A percentile compares a stretch with the other conserved stretches of the same genome.
phyloP scores from a whole-genome alignment of 2,113 vertebrate species.

The Rhinopithecus roxellana region DNA sequence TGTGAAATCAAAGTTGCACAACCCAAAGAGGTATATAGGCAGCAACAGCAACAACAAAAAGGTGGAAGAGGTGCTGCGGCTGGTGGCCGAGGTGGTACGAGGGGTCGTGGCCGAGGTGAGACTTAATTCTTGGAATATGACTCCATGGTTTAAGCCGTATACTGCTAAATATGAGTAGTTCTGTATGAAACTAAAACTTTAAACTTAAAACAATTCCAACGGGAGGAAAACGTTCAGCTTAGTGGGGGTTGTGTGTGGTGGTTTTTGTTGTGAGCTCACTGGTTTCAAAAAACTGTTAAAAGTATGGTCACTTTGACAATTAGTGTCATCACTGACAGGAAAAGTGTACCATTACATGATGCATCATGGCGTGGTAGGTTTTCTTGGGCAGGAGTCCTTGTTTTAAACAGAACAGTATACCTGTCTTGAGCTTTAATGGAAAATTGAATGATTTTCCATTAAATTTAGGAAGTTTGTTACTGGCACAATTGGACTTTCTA shows the following conservation, averaged over 20 bases:
- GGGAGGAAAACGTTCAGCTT: not conserved
- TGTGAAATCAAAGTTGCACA: constrained; percentile 95
- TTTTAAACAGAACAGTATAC: not conserved
- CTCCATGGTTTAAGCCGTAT: not conserved
- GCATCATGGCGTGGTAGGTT: not conserved
- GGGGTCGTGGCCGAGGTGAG: constrained; percentile 91
- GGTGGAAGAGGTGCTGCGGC: constrained; percentile 85
- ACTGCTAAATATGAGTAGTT: not conserved
- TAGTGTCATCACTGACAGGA: not conserved
- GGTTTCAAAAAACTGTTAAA: not conserved
- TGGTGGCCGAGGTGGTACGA: constrained; percentile 85
- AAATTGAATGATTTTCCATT: not conserved
- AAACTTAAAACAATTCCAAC: not conserved
- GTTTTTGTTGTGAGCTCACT: not conserved
- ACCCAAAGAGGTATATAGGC: constrained; percentile 93
- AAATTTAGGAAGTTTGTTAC: not conserved
- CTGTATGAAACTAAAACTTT: not conserved
- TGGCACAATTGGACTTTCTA: constrained; percentile 26
- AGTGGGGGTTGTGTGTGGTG: too few species aligned
- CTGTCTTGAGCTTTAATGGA: not conserved
- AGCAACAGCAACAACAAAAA: constrained; percentile 89
- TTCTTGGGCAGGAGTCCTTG: not conserved
- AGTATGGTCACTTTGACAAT: not conserved
- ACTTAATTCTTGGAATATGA: not conserved
- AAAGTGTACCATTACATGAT: not conserved